Percentiles rank a stretch among this genome's conserved stretches.
Conservation (phyloP, 1,140 invertebrate genomes). For the Neomicropteryx cornuta region DNA sequence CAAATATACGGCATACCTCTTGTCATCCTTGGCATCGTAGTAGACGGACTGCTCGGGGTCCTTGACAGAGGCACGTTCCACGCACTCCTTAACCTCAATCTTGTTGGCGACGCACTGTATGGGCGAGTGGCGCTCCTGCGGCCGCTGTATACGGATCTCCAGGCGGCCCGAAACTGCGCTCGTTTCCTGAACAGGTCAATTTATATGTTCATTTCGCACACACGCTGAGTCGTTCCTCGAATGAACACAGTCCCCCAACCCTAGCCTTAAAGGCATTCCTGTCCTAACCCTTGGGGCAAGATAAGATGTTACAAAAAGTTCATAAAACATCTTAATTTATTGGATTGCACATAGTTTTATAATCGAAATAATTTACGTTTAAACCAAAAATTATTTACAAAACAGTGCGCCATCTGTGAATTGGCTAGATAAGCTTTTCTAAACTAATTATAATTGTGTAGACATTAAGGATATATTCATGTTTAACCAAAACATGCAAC, state of each 20-base stretch:
- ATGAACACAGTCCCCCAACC: constrained; percentile 14
- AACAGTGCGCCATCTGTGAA: too few relatives aligned
- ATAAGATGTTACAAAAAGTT: background rate
- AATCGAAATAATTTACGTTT: too few relatives aligned
- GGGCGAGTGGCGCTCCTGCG: constrained; percentile 21
- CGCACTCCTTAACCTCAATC: constrained; percentile 35
- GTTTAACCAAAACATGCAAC: too few relatives aligned
- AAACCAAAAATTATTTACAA: too few relatives aligned
- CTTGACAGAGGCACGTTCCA: constrained; percentile 38
- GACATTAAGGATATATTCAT: too few relatives aligned
- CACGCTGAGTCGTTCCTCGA: constrained; percentile 13
- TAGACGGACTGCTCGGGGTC: constrained; percentile 52
- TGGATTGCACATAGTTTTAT: background rate
- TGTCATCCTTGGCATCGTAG: constrained; percentile 51
- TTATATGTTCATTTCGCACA: constrained; percentile 13
- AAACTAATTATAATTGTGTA: too few relatives aligned
- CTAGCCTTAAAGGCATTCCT: constrained; percentile 15
- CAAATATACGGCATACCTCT: constrained; percentile 26
- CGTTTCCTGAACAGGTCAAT: constrained; percentile 32
- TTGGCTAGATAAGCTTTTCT: too few relatives aligned
- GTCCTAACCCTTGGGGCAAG: constrained; percentile 24
- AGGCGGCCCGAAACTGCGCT: constrained; percentile 62
- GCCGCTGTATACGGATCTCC: constrained; percentile 65
- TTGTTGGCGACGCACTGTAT: constrained; percentile 22
- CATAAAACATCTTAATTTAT: constrained; percentile 1